Evolutionary conservation across 2,113 vertebrate genomes (phyloP), one percentile per base, ranked within the genome.

Genomic region (Mus pahari): DNA sequence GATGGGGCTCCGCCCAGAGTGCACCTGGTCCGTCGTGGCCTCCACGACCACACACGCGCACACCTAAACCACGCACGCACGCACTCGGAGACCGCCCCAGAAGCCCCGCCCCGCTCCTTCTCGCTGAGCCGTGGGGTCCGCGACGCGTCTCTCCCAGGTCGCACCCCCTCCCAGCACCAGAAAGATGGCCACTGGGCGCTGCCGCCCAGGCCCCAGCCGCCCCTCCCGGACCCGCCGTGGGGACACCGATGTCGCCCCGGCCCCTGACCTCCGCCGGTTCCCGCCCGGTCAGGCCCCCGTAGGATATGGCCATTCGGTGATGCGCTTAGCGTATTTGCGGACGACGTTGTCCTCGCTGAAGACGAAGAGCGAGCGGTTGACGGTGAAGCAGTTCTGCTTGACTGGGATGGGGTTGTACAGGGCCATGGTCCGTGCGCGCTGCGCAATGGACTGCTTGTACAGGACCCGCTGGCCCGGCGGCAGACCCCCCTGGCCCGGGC

Each of bases 271-370:
- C 53, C 86, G 81, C 81, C 28, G 50, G 33, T 11, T 17, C 45
- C 91, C 89, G 53, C 58, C 70, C 90, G 48, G 8, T 74, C 88
- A 48, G 31, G 66, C 58, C 11, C 60, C 3, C 53, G 96, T 99
- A 99, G 99, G 99, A 99, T 99, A 99, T 99, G 99, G 99, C 99
- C 99, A 99, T 98, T 99, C 99, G 24, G 99, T 99, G 98, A 99
- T 99, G 97, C 99, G 98, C 98, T 99, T 99, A 97, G 99, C 99
- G 64, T 99, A 99, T 99, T 99, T 99, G 98, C 99, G 99, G 97
- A 99, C 99, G 98, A 99, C 98, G 95, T 99, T 99, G 98, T 99
- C 99, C 98, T 99, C 99, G 97, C 99, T 99, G 98, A 99, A 99
- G 99, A 99, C 98, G 99, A 99, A 99, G 96, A 99, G 99, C 73